phyloP scores from a whole-genome alignment of 2,888 invertebrate genomes.

The Schrankia costaestrigalis region DNA sequence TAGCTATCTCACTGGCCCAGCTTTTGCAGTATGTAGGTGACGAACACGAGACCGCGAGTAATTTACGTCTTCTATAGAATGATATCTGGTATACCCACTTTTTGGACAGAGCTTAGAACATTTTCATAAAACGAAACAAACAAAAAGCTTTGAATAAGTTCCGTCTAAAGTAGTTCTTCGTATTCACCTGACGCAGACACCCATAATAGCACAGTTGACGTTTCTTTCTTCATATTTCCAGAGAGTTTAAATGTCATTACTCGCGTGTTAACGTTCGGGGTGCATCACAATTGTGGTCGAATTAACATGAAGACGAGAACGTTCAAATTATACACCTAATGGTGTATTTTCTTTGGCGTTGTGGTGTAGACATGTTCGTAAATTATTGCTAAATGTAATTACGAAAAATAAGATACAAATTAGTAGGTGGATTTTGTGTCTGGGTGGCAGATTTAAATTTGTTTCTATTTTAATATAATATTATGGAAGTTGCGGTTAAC shows the following conservation, averaged over 20 bases:
- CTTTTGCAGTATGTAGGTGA: too few relatives aligned
- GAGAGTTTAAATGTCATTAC: constrained; percentile 33
- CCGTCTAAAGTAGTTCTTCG: too few relatives aligned
- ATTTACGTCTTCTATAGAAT: too few relatives aligned
- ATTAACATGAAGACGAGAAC: constrained; percentile 20
- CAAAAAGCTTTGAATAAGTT: too few relatives aligned
- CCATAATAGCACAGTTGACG: constrained; percentile 26
- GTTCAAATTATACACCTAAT: constrained; percentile 23
- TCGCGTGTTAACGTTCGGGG: constrained; percentile 33
- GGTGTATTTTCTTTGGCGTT: constrained; percentile 13
- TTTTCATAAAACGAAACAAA: too few relatives aligned
- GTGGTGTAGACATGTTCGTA: constrained; percentile 12
- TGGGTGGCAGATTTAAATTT: constrained; percentile 2
- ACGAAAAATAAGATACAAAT: constrained; percentile 4
- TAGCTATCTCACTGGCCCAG: too few relatives aligned
- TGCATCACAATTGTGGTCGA: constrained; percentile 28
- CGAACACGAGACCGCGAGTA: too few relatives aligned
- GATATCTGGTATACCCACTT: too few relatives aligned
- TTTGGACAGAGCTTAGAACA: too few relatives aligned
- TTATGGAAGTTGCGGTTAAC: too few relatives aligned
- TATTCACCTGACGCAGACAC: constrained; percentile 8
- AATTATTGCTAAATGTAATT: constrained; percentile 8
- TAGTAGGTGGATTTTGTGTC: neutral
- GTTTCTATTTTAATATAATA: too few relatives aligned
- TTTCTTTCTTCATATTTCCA: constrained; percentile 49